Percentiles rank a stretch among this genome's conserved stretches.
These are phyloP conservation scores for Catonia carolina DNA, from an alignment of 2,888 invertebrate genomes.

Conservation along the genomic window DNA sequence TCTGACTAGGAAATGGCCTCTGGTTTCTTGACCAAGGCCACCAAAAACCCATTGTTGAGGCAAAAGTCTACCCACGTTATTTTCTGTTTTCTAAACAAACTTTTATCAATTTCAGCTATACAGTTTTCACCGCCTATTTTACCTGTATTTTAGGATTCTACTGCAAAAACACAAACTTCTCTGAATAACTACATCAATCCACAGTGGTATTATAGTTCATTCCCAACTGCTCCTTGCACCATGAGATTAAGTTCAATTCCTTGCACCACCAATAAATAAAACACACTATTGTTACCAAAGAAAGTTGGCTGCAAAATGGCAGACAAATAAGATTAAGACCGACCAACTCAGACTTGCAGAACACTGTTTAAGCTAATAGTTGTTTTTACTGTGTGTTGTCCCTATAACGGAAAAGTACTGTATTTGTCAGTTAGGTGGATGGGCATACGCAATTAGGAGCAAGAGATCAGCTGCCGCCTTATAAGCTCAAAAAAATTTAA, in stretches of 20 bases:
- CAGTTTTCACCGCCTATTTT: not conserved
- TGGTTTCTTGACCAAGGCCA: not conserved
- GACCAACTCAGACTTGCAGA: no score
- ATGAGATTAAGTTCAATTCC: not conserved
- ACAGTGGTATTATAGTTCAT: not conserved
- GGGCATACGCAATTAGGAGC: no score
- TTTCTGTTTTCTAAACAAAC: slow-evolving; percentile 5
- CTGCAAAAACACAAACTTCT: not conserved
- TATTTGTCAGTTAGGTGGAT: no score
- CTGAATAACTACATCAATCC: slow-evolving; percentile 8
- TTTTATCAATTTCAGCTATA: slow-evolving; percentile 6
- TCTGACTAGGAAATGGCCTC: slow-evolving; percentile 1
- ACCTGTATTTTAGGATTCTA: not conserved
- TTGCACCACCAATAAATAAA: not conserved
- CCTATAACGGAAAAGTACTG: no score
- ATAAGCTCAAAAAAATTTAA: no score
- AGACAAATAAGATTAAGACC: no score
- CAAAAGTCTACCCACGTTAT: slow-evolving; percentile 7
- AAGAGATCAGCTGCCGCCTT: no score
- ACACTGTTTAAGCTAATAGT: no score
- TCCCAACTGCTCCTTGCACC: not conserved
- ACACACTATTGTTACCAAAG: not conserved
- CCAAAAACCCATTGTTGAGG: slow-evolving; percentile 14
- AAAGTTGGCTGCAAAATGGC: no score
- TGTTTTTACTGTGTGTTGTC: no score